A percentile compares a stretch with the other conserved stretches of the same genome.
Evolutionary conservation across 2,888 invertebrate species (phyloP).

Genomic region (Idaea straminata): DNA sequence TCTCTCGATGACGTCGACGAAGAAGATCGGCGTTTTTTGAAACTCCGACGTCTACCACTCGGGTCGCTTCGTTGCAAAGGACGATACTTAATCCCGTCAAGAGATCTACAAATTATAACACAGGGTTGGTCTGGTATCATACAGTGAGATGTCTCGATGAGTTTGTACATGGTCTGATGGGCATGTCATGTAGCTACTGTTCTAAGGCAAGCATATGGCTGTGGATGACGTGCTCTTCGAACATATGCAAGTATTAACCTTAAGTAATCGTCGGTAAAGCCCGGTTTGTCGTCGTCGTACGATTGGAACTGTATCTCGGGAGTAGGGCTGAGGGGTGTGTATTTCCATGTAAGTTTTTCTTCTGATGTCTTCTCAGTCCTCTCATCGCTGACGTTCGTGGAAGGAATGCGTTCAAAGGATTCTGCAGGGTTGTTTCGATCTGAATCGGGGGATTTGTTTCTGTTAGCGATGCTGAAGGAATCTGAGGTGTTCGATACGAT

Average conservation of each 20-base stretch:
- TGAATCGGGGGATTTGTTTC: constrained; percentile 67
- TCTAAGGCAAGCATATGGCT: constrained; percentile 51
- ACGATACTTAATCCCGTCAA: constrained; percentile 83
- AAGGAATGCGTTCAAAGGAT: constrained; percentile 54
- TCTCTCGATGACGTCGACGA: constrained; percentile 81
- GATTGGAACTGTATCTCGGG: constrained; percentile 77
- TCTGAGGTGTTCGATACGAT: constrained; percentile 64
- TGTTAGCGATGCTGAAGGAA: constrained; percentile 66
- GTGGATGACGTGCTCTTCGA: constrained; percentile 45
- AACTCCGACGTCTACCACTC: constrained; percentile 80
- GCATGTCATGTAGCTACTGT: constrained; percentile 49
- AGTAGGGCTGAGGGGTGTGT: constrained; percentile 65
- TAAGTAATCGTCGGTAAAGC: constrained; percentile 70
- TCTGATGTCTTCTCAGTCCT: constrained; percentile 41
- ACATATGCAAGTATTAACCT: constrained; percentile 70
- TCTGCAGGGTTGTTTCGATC: constrained; percentile 65
- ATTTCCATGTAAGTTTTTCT: constrained; percentile 71
- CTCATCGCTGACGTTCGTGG: constrained; percentile 36
- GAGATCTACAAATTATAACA: constrained; percentile 78
- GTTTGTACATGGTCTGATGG: constrained; percentile 53
- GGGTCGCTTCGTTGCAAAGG: constrained; percentile 82
- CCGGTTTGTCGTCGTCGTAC: constrained; percentile 70
- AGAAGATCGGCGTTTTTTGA: constrained; percentile 81
- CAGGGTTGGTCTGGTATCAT: constrained; percentile 70
- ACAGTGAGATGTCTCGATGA: constrained; percentile 55